These are phyloP conservation scores for Lacerta bilineata DNA, from an alignment of 2,797 vertebrate genomes.

Conservation along the genomic window DNA sequence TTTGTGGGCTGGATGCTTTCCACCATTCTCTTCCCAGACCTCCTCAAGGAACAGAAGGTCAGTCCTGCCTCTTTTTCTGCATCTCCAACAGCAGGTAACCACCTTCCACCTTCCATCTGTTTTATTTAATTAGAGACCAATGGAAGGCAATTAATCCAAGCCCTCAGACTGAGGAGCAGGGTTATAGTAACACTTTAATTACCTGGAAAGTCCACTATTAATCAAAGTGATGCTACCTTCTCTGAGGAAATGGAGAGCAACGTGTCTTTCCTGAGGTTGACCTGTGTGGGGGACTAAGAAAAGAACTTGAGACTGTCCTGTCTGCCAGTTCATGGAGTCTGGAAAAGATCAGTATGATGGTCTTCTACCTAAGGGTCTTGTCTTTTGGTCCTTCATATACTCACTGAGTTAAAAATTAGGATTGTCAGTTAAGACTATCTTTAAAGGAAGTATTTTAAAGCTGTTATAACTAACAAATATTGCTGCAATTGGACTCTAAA, in stretches of 20 bases:
- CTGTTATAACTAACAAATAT: slow-evolving; percentile 41
- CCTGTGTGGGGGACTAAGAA: slow-evolving; percentile 27
- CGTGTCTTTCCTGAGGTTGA: not conserved
- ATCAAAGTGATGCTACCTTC: not conserved
- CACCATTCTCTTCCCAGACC: not conserved
- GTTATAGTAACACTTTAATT: slow-evolving; percentile 49
- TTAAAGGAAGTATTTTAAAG: slow-evolving; percentile 52
- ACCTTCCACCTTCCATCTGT: slow-evolving; percentile 24
- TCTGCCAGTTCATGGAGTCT: too few relatives aligned
- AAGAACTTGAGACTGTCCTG: not conserved
- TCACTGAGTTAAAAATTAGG: slow-evolving; percentile 39
- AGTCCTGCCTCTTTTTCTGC: not conserved
- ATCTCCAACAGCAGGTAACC: slow-evolving; percentile 42
- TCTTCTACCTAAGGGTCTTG: slow-evolving; percentile 41
- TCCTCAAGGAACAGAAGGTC: slow-evolving; percentile 28
- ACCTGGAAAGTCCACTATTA: slow-evolving; percentile 20
- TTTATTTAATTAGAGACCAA: slow-evolving; percentile 51
- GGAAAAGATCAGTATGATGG: not conserved
- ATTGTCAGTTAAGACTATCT: slow-evolving; percentile 41
- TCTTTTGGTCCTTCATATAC: slow-evolving; percentile 41
- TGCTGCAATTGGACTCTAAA: slow-evolving; percentile 21
- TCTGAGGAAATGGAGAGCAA: not conserved
- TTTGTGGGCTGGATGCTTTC: slow-evolving; percentile 1
- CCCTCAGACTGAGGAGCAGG: slow-evolving; percentile 29
- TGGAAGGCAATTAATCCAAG: slow-evolving; percentile 42